Conservation (phyloP, 2,797 vertebrate genomes). For the Takifugu ocellatus region DNA sequence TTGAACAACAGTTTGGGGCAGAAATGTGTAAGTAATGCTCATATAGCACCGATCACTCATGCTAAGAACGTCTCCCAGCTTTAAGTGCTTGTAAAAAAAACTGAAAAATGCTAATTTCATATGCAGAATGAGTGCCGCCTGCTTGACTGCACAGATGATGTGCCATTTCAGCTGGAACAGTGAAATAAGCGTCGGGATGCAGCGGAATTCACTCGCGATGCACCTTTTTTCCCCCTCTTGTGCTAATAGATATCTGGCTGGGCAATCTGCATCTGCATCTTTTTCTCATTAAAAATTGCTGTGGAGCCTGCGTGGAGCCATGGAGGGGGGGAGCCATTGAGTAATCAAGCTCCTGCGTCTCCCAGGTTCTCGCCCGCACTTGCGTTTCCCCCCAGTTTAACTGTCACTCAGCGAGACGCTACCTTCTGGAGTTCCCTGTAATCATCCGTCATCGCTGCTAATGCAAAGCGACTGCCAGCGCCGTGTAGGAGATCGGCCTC, state of each 20-base stretch:
- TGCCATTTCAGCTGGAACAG: slow-evolving; percentile 29
- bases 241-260: slow-evolving; percentile 59
- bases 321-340: slow-evolving; percentile 35
- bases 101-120: slow-evolving; percentile 19
- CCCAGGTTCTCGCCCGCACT: slow-evolving; percentile 49
- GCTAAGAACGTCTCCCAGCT: not conserved
- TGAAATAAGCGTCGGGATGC: slow-evolving; percentile 41
- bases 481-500: slow-evolving; percentile 68
- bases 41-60: not conserved
- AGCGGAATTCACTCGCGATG: slow-evolving; percentile 28
- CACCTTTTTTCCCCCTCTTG: slow-evolving; percentile 8
- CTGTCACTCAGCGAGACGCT: slow-evolving; percentile 61
- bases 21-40: not conserved
- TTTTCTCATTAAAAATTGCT: slow-evolving; percentile 67
- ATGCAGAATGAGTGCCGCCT: slow-evolving; percentile 30
- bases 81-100: slow-evolving; percentile 29
- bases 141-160: slow-evolving; percentile 26
- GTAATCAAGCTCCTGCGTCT: slow-evolving; percentile 58
- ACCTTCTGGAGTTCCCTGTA: slow-evolving; percentile 45
- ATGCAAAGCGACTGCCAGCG: slow-evolving; percentile 66
- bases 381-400: slow-evolving; percentile 48
- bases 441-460: slow-evolving; percentile 64
- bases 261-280: slow-evolving; percentile 60
- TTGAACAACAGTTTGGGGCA: not conserved
- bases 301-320: slow-evolving; percentile 43